Evolutionary conservation across 1,140 invertebrate species (phyloP), one percentile per base, ranked within the genome.

Genomic region (Idris sp.): DNA sequence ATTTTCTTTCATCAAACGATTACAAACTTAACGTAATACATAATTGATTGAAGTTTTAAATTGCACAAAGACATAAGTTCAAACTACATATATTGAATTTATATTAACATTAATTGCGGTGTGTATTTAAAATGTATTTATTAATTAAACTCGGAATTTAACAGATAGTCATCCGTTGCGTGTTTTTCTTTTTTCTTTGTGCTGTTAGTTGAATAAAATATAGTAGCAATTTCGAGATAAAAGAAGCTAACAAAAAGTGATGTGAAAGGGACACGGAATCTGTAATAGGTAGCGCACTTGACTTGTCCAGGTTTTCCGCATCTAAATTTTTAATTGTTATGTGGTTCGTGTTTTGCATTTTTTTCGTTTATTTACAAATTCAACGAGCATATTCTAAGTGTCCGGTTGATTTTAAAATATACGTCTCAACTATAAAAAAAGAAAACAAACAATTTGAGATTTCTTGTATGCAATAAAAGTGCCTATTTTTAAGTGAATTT

Each of bases 321-420:
- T 68, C 51, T 68, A 68, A 58, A 68, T 68, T 68, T 68, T 68
- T 68, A 58, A 68, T 58, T 68, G 51, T 71, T 54, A 71, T 54
- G 54, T 62, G 56, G 22, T 19, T 62, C 58, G 58, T 72, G 68
- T 72, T 64, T 64, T 58, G 59, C 43, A 64, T 72, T 64, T 58
- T 58, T 40, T 56, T 38, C 30, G 28, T 54, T 30, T 11, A 15
- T 11, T 49, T 40, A 4, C 36, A 46, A 53, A 53, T 46, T 36
- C 40, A 31, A 48, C 31, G 36, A 31, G 16, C 36, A 48, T 26
- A 46, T 49, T 43, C 36, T 19, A 59, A 41, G 64, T 56, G 33
- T 49, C 51, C 25, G 26, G 8, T 19, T 14, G 38, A 8, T 30
- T 31, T 33, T 15, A 49, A 48, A 56, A 40, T 31, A 44, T 49